Conservation (phyloP, 2,888 invertebrate species). For the Nysson spinosus region DNA sequence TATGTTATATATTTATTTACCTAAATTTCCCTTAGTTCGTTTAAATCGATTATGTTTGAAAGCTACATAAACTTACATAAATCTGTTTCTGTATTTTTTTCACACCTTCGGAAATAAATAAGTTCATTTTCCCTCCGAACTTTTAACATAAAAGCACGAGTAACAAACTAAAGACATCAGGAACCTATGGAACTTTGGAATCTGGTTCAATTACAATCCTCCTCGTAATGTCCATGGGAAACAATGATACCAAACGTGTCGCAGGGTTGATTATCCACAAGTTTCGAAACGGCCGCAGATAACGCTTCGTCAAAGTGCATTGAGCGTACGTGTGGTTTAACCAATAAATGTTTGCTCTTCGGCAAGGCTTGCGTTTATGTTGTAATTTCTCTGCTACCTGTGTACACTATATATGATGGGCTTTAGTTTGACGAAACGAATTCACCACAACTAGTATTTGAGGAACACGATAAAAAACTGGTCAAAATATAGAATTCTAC, state of each 20-base stretch:
- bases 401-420: background rate
- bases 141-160: too few relatives aligned
- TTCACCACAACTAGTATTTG: slow-evolving; percentile 6
- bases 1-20: too few relatives aligned
- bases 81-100: too few relatives aligned
- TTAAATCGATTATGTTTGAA: too few relatives aligned
- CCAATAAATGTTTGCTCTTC: slow-evolving; percentile 52
- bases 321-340: slow-evolving; percentile 30
- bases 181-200: too few relatives aligned
- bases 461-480: slow-evolving; percentile 10
- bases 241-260: background rate
- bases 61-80: too few relatives aligned
- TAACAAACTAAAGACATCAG: too few relatives aligned
- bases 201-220: too few relatives aligned
- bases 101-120: too few relatives aligned
- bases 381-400: slow-evolving; percentile 56
- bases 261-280: slow-evolving; percentile 34
- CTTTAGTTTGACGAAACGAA: slow-evolving; percentile 28
- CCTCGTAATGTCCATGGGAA: background rate
- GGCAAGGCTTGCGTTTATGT: slow-evolving; percentile 60
- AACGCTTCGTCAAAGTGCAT: slow-evolving; percentile 28
- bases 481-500: too few relatives aligned
- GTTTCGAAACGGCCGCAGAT: slow-evolving; percentile 30
- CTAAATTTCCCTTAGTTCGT: too few relatives aligned
- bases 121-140: too few relatives aligned